phyloP scores from a whole-genome alignment of 2,888 invertebrate species.

The Byasa hedistus region DNA sequence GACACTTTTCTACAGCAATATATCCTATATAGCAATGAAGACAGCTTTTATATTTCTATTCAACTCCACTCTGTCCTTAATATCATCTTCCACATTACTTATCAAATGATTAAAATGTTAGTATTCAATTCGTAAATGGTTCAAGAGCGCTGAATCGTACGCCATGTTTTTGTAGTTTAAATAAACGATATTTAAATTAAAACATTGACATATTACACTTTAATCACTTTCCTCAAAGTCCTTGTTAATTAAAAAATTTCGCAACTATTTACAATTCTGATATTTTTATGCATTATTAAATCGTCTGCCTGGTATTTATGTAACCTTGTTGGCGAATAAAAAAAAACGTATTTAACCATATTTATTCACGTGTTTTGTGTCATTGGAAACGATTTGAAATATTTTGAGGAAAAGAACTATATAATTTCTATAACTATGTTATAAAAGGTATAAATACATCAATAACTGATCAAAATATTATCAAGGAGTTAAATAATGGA shows the following conservation, averaged over 20 bases:
- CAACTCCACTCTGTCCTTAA: too few species aligned
- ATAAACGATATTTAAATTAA: conserved; percentile 2
- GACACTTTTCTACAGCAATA: too few species aligned
- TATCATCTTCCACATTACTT: too few species aligned
- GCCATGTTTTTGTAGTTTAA: not conserved
- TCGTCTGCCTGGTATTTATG: not conserved
- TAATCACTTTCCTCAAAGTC: not conserved
- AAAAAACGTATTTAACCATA: not conserved
- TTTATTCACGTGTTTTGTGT: not conserved
- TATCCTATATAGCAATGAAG: too few species aligned
- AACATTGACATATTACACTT: conserved; percentile 1
- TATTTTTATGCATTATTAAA: conserved; percentile 11
- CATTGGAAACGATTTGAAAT: not conserved
- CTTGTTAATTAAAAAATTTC: not conserved
- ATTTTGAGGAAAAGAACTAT: not conserved
- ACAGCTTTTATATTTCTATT: too few species aligned
- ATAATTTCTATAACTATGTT: not conserved
- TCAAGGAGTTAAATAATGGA: not conserved
- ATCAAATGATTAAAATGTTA: too few species aligned
- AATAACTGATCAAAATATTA: not conserved
- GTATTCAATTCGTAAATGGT: not conserved
- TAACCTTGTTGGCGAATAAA: not conserved
- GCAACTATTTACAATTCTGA: not conserved
- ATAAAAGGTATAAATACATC: not conserved
- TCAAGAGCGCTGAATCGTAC: not conserved